Base-by-base conservation (phyloP, 2,888 invertebrate species). In the Epicampocera succincta region DNA sequence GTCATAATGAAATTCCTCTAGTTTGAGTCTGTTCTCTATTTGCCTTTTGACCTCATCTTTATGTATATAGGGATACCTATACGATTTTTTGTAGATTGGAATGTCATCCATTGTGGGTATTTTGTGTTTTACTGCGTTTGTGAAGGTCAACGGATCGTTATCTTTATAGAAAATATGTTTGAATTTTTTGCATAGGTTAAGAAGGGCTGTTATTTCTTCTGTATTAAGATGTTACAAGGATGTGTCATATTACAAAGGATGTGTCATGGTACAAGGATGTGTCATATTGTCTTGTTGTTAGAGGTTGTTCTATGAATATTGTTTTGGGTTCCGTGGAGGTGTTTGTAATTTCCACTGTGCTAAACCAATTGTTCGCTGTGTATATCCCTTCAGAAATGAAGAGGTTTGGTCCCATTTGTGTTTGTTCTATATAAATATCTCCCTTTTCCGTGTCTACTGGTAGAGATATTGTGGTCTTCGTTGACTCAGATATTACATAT, bases 1-100 rank as follows among this genome's bases (percentile, higher is more conserved):
- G 9, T 60, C 42, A 1, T 60, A 44, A 17, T 29, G 17, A 11
- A 11, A 54, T 44, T 52, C 52, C n/a, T 44, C 54, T 42, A 54
- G 8, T n/a, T n/a, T n/a, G n/a, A n/a, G n/a, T n/a, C 17, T 79
- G 40, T 79, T 42, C 9, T 33, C 11, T 52, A 86, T 86, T 81
- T 88, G 87, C 13, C 54, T 66, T 48, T 84, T 13, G 4, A 87
- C 85, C 83, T 87, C 85, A 38, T 76, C 46, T 80, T 85, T 86
- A 48, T 87, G 85, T 9, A 85, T 48, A 21, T 85, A 65, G 8
- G 87, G 87, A 29, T 84, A 85, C 50, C 80, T 71, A 44, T 80
- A 80, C n/a, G 75, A 48, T 48, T 48, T 17, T 1, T 60, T 73
- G 11, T 42, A 86, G 40, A 80, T 86, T 84, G 11, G 83, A 40